Evolutionary conservation across 2,797 vertebrate species (phyloP), one percentile per base, ranked within the genome.

Genomic region (Phalanger gymnotis): DNA sequence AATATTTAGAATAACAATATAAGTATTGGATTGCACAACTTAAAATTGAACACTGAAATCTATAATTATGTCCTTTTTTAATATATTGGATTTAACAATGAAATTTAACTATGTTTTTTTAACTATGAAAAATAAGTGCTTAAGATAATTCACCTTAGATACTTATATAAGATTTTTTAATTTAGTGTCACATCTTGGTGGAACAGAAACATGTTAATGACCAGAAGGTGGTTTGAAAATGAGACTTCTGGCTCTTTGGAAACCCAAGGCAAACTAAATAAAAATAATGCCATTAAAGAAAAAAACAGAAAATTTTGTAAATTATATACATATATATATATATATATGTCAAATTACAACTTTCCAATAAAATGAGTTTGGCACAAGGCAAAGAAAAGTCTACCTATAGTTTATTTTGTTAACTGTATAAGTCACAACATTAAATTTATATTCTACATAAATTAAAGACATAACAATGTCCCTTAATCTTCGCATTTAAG

Each of bases 1-100:
- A 95, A 91, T 90, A 91, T 28, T 95, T 95, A 94, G 95, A 96
- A 96, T 81, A 97, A 47, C 96, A 93, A 96, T 66, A 90, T 81
- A 81, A 58, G n/a, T 47, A 92, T 52, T 31, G 28, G 47, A 51
- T 28, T 52, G 13, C 34, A 47, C 28, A 92, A 58, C 58, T 2
- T 54, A 94, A 96, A 87, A 52, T 97, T 98, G 93, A 30, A 96
- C 16, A 87, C 2, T 0, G 92, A 96, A 40, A 73, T 54, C 90
- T 54, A 27, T 14, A 93, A 94, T 0, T 73, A 81, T 96, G 96
- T 95, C 96, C 93, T 91, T 30, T 93, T 94, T 91, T 53, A 93
- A 52, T 57, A 90, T 92, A 96, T 54, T 92, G 93, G 93, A 96
- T 92, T 93, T n/a, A n/a, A n/a, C n/a, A n/a, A n/a, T n/a, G n/a